A percentile compares a stretch with the other conserved stretches of the same genome.
Conservation (phyloP, 1,140 invertebrate genomes). For the Drosophila arizonae region DNA sequence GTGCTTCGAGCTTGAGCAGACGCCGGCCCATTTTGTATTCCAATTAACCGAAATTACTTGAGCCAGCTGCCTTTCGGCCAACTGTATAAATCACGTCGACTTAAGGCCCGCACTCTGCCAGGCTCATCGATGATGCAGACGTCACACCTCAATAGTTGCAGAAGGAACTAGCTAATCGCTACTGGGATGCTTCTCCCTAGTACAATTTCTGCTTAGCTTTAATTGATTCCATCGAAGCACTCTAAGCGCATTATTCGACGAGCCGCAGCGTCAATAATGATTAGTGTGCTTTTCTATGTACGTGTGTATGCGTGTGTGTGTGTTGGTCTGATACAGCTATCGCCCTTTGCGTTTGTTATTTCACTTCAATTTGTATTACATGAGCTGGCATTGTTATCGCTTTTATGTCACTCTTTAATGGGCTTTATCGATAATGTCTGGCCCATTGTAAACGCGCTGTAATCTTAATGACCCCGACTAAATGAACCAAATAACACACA, state of each 20-base stretch:
- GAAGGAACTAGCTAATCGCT: slow-evolving; percentile 17
- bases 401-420: slow-evolving; percentile 48
- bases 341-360: slow-evolving; percentile 15
- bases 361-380: slow-evolving; percentile 70
- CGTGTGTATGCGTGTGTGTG: background rate
- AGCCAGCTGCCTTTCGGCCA: slow-evolving; percentile 41
- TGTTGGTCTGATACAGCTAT: background rate
- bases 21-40: slow-evolving; percentile 68
- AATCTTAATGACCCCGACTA: slow-evolving; percentile 45
- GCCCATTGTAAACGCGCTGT: slow-evolving; percentile 44
- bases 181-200: background rate
- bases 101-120: background rate
- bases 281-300: slow-evolving; percentile 66
- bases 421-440: slow-evolving; percentile 60
- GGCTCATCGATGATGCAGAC: slow-evolving; percentile 28
- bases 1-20: slow-evolving; percentile 35
- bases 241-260: slow-evolving; percentile 54
- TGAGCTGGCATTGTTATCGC: slow-evolving; percentile 56
- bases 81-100: slow-evolving; percentile 36
- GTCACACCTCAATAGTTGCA: slow-evolving; percentile 33
- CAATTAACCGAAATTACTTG: slow-evolving; percentile 76
- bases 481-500: slow-evolving; percentile 44
- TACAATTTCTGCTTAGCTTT: slow-evolving; percentile 46
- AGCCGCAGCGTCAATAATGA: slow-evolving; percentile 62
- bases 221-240: slow-evolving; percentile 73